Evolutionary conservation across 2,888 invertebrate species (phyloP), one percentile per base, ranked within the genome.

Genomic region (Leptinotarsa peninsularis): DNA sequence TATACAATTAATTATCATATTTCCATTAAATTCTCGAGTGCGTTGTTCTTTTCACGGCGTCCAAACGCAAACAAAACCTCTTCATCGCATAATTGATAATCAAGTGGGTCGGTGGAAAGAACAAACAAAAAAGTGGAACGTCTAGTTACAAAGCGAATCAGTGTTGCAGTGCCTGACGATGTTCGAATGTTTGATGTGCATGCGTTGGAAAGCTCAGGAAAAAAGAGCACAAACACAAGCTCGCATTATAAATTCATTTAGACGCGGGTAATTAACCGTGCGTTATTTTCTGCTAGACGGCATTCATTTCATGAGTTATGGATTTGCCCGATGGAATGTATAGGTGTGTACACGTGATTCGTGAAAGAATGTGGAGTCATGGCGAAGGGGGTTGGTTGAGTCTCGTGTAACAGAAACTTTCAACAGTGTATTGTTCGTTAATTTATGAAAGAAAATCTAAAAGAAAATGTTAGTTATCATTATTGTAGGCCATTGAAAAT

Each of bases 31-130:
- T 63, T 33, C 4, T 4, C 7, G 27, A 17, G n/a, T 63, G n/a
- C 63, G 63, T 63, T 63, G 27, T 33, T 43, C 33, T 43, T 63
- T 63, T 43, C n/a, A 63, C 63, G 63, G 63, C 63, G 33, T 33
- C n/a, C 63, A 63, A 63, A 63, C 63, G 33, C n/a, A 63, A 63
- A 63, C 63, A 43, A 63, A 63, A 63, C 63, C 63, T 27, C 63
- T 63, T 63, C 63, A 63, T 63, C 63, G 63, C 63, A 63, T 63
- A 63, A 63, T 63, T 63, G 63, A 63, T 63, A 63, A 63, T 63
- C 63, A 63, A 27, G 63, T 63, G 27, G 63, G 63, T 63, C 43
- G 43, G 63, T 43, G 2, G 43, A 63, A 63, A 63, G 33, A 63
- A 63, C 63, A 63, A 63, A 63, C 43, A 63, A 63, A 63, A 63